Evolutionary conservation across 2,888 invertebrate genomes (phyloP), one percentile per base, ranked within the genome.

Genomic region (Alsophila aescularia): DNA sequence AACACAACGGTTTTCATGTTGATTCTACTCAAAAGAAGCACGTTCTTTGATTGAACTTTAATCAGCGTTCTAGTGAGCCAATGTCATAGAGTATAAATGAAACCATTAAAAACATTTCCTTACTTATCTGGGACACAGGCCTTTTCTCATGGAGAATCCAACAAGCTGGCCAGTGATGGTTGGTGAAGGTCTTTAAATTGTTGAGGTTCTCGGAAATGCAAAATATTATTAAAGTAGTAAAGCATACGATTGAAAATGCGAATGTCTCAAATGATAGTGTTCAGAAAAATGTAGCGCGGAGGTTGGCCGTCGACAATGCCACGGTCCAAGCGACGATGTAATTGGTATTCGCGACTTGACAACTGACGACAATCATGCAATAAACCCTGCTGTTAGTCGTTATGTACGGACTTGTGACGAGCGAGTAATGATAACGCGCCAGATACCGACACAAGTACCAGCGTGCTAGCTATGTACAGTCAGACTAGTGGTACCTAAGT

Each of bases 311-410:
- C 60, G 60, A 66, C 67, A 62, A 64, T 63, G 66, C 66, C 68
- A 79, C 73, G 76, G 70, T 75, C 73, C 71, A 73, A 64, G 70
- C 70, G 65, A 75, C 77, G 41, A 65, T 50, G 69, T 85, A 85
- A 85, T 83, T 82, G 83, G 62, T 68, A 73, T 63, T 73, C 69
- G 63, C 62, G 71, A 72, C 70, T 70, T 69, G 77, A 75, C 78
- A 74, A 66, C 52, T 65, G 72, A 70, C 72, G 66, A 80, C 83
- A 82, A 83, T 81, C 84, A 83, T 78, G 73, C 71, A 82, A 85
- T 84, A 81, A 83, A 76, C 75, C 75, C 70, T 58, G 52, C 63
- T 60, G 61, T 64, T 63, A 57, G 59, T 62, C 39, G 50, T 57
- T n/a, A 64, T 58, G 52, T 31, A 58, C 3, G 15, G 8, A 40